These are phyloP conservation scores for Poecilia velifera DNA, from an alignment of 2,797 vertebrate species.

Conservation along the genomic window DNA sequence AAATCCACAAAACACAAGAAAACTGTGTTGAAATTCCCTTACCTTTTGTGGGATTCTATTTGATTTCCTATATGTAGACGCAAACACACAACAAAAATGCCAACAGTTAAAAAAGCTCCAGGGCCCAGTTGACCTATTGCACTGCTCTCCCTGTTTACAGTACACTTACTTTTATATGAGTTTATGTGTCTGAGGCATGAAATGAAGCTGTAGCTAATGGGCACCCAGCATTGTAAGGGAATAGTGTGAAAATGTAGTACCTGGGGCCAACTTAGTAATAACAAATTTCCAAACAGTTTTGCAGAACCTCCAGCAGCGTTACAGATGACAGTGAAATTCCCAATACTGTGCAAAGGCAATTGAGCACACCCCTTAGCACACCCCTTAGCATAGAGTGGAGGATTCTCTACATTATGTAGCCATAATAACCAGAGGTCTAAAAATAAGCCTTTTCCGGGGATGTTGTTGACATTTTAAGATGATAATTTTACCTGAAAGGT, in stretches of 20 bases:
- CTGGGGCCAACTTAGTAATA: conserved; percentile 9
- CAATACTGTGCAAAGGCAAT: background rate
- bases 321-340: conserved; percentile 6
- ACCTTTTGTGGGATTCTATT: background rate
- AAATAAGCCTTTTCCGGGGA: conserved; percentile 1
- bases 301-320: conserved; percentile 30
- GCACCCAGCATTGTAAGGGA: conserved; percentile 15
- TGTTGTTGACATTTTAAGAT: background rate
- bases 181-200: conserved; percentile 25
- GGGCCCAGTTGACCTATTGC: background rate
- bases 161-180: conserved; percentile 2
- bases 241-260: conserved; percentile 18
- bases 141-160: conserved; percentile 9
- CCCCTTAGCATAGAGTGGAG: background rate
- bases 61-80: background rate
- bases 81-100: background rate
- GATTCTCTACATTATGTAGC: conserved; percentile 2
- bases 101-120: conserved; percentile 1
- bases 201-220: conserved; percentile 26
- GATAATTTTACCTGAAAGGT: conserved; percentile 5
- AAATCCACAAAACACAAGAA: background rate
- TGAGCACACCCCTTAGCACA: conserved; percentile 12
- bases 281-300: conserved; percentile 30
- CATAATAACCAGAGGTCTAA: conserved; percentile 15
- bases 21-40: background rate